Percentiles rank a stretch among this genome's conserved stretches.
Evolutionary conservation across 2,888 invertebrate species (phyloP).

Genomic region (Keiferia lycopersicella): DNA sequence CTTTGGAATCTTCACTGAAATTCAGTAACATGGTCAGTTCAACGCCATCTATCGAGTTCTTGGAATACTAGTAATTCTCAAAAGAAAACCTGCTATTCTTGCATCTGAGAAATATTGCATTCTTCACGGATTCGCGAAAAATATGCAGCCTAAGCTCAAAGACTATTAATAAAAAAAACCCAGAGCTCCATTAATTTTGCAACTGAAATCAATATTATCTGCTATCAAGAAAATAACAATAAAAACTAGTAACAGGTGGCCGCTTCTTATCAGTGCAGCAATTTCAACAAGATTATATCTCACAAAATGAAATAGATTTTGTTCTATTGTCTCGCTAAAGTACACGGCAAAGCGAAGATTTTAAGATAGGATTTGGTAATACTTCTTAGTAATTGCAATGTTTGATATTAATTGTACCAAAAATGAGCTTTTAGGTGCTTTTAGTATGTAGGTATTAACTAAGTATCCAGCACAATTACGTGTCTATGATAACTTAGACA

Average conservation of each 20-base stretch:
- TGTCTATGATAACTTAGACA: no score
- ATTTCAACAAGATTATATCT: conserved; percentile 8
- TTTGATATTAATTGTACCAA: background rate
- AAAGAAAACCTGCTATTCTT: no score
- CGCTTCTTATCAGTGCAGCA: background rate
- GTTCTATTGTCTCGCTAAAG: conserved; percentile 9
- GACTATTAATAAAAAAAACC: background rate
- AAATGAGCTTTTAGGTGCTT: background rate
- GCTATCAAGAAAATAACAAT: background rate
- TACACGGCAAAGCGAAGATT: background rate
- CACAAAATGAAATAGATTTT: background rate
- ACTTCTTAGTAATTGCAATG: background rate
- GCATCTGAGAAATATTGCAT: no score
- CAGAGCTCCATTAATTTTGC: background rate
- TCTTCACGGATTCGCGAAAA: no score
- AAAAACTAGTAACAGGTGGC: background rate
- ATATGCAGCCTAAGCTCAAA: no score
- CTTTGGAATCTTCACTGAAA: no score
- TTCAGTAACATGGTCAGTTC: no score
- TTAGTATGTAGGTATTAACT: no score
- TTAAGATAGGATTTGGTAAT: background rate
- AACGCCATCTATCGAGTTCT: no score
- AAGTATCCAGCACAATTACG: no score
- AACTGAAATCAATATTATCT: background rate
- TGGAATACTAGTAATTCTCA: no score